Conservation (phyloP, 2,113 vertebrate species). For the Erinaceus europaeus region DNA sequence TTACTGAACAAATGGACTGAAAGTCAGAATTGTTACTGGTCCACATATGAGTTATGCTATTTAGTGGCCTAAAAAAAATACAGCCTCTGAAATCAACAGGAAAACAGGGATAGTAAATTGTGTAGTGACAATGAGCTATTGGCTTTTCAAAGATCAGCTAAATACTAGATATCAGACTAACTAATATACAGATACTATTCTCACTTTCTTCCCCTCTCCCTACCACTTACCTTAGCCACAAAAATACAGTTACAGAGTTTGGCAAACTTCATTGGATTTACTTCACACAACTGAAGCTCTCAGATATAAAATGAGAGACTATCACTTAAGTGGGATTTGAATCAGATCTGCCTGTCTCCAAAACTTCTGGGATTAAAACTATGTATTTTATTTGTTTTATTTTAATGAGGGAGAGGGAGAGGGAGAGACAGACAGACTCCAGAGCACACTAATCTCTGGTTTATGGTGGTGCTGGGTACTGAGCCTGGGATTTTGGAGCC, state of each 20-base stretch:
- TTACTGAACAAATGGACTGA: not conserved
- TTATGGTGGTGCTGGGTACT: too few relatives aligned
- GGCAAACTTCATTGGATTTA: not conserved
- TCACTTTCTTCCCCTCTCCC: too few relatives aligned
- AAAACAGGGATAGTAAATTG: not conserved
- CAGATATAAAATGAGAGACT: slow-evolving; percentile 5
- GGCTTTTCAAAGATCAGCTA: not conserved
- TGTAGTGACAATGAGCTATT: not conserved
- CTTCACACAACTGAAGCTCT: not conserved
- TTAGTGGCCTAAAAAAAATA: not conserved
- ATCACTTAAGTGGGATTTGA: not conserved
- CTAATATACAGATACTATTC: not conserved
- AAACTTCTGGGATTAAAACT: too few relatives aligned
- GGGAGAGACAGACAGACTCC: too few relatives aligned
- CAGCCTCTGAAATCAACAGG: not conserved
- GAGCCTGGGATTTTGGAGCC: too few relatives aligned
- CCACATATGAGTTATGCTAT: not conserved
- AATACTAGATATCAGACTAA: not conserved
- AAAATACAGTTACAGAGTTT: not conserved
- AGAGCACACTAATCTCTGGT: too few relatives aligned
- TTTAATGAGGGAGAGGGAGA: too few relatives aligned
- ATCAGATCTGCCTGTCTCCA: not conserved
- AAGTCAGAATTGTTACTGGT: not conserved
- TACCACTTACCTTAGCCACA: too few relatives aligned
- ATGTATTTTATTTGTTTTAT: too few relatives aligned